phyloP scores from a whole-genome alignment of 2,797 vertebrate species.

The Emydoidea blandingii region DNA sequence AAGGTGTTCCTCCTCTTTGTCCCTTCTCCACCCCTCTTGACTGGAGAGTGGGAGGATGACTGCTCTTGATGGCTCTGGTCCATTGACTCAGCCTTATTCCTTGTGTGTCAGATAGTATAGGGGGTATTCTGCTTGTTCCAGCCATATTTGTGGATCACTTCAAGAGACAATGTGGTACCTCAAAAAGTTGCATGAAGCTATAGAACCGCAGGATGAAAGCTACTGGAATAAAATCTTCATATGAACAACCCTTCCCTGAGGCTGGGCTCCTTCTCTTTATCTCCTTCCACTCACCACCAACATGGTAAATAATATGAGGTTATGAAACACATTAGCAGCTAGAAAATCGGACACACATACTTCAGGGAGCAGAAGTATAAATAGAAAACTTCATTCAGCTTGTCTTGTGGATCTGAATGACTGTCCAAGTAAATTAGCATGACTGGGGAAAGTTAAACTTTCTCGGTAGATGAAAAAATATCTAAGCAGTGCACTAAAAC shows the following conservation, averaged over 20 bases:
- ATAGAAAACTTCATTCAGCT: slow-evolving; percentile 26
- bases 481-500: background rate
- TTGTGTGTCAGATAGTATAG: background rate
- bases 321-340: slow-evolving; percentile 6
- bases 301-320: slow-evolving; percentile 15
- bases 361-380: slow-evolving; percentile 36
- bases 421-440: slow-evolving; percentile 40
- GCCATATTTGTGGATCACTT: background rate
- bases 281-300: background rate
- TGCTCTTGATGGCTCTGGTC: background rate
- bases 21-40: no score
- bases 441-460: slow-evolving; percentile 19
- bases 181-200: background rate
- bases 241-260: background rate
- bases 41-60: background rate
- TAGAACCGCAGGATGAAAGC: background rate
- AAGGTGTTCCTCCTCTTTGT: background rate
- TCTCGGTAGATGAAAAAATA: slow-evolving; percentile 22
- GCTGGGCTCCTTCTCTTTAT: background rate
- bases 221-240: background rate
- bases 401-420: slow-evolving; percentile 28
- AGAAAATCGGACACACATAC: slow-evolving; percentile 13
- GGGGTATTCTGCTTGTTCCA: background rate
- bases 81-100: background rate
- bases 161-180: background rate